Conservation (phyloP, 2,113 vertebrate species). For the Sorex fumeus region DNA sequence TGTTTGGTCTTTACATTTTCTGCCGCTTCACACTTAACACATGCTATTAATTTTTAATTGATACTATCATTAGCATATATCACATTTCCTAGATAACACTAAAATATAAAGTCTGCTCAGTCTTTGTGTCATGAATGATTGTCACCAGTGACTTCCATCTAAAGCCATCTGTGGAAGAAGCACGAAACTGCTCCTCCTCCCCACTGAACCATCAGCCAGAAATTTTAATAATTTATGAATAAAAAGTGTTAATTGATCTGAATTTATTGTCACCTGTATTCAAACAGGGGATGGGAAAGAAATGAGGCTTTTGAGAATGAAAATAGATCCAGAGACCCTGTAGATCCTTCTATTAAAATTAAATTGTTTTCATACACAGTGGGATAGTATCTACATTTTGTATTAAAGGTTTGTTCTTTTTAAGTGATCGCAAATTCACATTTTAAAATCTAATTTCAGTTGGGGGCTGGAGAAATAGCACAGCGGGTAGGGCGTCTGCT, state of each 20-base stretch:
- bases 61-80: neutral
- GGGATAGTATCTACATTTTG: neutral
- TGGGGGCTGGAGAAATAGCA: too few species aligned
- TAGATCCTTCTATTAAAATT: neutral
- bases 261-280: neutral
- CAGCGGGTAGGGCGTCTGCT: too few species aligned
- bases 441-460: neutral
- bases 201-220: neutral
- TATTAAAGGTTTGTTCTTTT: neutral
- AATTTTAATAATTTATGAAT: neutral
- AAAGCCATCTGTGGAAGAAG: neutral
- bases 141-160: neutral
- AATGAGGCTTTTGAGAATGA: slow-evolving; percentile 17
- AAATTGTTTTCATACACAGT: neutral
- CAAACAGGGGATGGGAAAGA: neutral
- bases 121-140: neutral
- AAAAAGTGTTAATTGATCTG: neutral
- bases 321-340: neutral
- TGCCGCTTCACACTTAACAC: neutral
- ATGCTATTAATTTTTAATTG: slow-evolving; percentile 21
- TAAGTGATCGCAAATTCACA: neutral
- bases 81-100: neutral
- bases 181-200: neutral
- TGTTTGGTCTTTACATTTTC: neutral
- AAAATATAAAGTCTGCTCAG: neutral